Evolutionary conservation across 2,888 invertebrate genomes (phyloP), one percentile per base, ranked within the genome.

Genomic region (Erebia ligea): DNA sequence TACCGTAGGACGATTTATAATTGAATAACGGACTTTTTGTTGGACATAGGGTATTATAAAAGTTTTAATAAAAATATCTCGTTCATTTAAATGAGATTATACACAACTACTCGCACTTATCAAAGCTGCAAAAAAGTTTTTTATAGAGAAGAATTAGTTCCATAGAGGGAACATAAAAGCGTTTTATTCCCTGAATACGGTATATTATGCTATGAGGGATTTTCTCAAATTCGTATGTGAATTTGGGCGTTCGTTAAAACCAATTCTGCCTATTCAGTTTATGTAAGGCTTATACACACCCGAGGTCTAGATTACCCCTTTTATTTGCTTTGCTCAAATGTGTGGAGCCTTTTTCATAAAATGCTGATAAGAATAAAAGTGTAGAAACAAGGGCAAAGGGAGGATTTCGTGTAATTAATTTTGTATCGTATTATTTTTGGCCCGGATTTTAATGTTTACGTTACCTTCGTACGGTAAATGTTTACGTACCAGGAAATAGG

Each of bases 181-280:
- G 52, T 63, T 72, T 67, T 72, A 57, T 68, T 54, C 45, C 34
- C 62, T 62, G 68, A 63, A 70, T 66, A 66, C 65, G 57, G 52
- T 50, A 21, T 69, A 58, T 69, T 52, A 65, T 69, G 57, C 69
- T 50, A 42, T 52, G 50, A 70, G 69, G 69, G 74, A 67, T 71
- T 63, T 63, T 72, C 72, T 62, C 70, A 63, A 69, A 17, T 57
- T 70, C 68, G 62, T 70, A 70, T 72, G 70, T 61, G 70, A 70
- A 72, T 66, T 70, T 68, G 70, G 63, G 58, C 69, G 68, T 72
- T 67, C 66, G 57, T 63, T 68, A 58, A 68, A 70, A 74, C 74
- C 72, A 65, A 70, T 68, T 68, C 68, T 59, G 72, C 66, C 66
- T 72, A 74, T 72, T 72, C 72, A 68, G 68, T 70, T 74, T 68